A percentile compares a stretch with the other conserved stretches of the same genome.
These are phyloP conservation scores for Lytechinus variegatus DNA, from an alignment of 35 echinoderm and acorn worm species.

Conservation along the genomic window DNA sequence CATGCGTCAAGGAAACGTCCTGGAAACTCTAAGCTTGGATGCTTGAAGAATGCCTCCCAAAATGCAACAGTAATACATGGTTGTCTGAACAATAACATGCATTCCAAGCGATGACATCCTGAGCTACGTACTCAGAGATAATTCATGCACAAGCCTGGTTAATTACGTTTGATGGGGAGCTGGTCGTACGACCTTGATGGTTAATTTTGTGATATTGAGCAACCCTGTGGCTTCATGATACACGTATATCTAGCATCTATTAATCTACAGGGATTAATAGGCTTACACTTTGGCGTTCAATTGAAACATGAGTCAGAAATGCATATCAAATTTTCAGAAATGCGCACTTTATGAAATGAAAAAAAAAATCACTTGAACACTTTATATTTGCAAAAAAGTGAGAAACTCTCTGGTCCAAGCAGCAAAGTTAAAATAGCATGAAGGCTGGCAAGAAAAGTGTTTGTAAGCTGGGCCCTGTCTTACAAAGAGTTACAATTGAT, in stretches of 20 bases:
- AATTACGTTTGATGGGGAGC: neutral
- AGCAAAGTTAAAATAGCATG: no score
- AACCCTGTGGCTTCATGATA: neutral
- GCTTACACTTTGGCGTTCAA: neutral
- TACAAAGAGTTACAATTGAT: no score
- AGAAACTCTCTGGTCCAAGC: no score
- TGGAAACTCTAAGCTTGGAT: neutral
- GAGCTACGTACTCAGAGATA: neutral
- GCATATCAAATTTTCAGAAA: no score
- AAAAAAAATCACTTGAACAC: no score
- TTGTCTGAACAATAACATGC: neutral
- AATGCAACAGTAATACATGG: neutral
- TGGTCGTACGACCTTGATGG: neutral
- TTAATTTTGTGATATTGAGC: neutral
- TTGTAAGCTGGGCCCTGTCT: no score
- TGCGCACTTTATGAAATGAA: neutral
- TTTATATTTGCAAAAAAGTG: no score
- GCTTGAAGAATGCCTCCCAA: neutral
- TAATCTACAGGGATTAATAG: neutral
- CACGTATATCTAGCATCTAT: neutral
- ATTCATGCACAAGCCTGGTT: slow-evolving; percentile 1
- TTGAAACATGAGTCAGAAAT: neutral
- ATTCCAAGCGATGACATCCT: neutral
- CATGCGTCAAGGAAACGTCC: neutral
- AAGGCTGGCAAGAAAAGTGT: no score